A percentile compares a stretch with the other conserved stretches of the same genome.
These are phyloP conservation scores for Trichogramma evanescens DNA, from an alignment of 2,888 invertebrate genomes.

Conservation along the genomic window DNA sequence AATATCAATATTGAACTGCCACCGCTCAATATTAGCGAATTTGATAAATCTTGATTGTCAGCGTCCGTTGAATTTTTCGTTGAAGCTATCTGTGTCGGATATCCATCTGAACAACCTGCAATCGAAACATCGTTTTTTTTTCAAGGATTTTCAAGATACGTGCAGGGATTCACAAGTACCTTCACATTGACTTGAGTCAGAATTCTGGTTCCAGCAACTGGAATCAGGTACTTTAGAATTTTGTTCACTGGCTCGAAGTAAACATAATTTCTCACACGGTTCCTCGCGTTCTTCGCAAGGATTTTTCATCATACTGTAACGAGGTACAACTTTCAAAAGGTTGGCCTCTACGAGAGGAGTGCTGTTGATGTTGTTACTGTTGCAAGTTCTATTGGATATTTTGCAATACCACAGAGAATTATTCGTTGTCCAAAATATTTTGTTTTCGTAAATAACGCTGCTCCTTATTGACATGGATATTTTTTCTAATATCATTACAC, in stretches of 20 bases:
- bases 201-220: no score
- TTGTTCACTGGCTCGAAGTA: no score
- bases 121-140: no score
- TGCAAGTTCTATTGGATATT: neutral
- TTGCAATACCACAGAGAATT: neutral
- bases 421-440: conserved; percentile 4
- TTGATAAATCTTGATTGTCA: neutral
- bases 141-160: no score
- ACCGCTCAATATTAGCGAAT: conserved; percentile 2
- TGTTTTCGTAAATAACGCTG: conserved; percentile 3
- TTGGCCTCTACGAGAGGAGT: neutral
- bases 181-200: no score
- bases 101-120: no score
- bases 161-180: no score
- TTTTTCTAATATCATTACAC: neutral
- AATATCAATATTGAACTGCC: neutral
- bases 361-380: neutral
- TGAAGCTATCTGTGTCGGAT: no score
- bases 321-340: neutral
- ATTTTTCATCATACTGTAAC: neutral
- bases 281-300: neutral
- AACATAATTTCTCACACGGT: no score
- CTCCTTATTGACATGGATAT: conserved; percentile 7
- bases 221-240: no score
- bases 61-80: no score